A percentile compares a stretch with the other conserved stretches of the same genome.
phyloP scores from a whole-genome alignment of 1,140 invertebrate genomes.

The Neoseiulus cucumeris region DNA sequence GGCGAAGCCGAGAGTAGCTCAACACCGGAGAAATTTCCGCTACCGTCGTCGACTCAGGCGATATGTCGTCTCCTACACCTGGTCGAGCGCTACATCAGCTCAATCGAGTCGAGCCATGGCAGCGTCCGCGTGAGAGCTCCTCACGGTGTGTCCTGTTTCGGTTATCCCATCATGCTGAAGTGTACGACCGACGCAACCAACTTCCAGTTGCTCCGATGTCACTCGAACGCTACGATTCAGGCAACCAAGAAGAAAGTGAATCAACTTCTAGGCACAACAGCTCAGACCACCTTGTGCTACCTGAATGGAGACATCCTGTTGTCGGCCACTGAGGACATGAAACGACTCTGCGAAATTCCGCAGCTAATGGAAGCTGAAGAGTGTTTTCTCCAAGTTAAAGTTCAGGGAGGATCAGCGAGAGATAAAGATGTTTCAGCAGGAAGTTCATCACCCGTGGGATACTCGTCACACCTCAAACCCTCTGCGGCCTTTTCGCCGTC shows the following conservation, averaged over 20 bases:
- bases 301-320: neutral
- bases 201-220: constrained; percentile 22
- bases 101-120: constrained; percentile 31
- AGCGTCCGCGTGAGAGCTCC: constrained; percentile 30
- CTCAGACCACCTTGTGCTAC: neutral
- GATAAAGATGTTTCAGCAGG: neutral
- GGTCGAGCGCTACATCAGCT: constrained; percentile 32
- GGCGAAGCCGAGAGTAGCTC: neutral
- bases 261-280: neutral
- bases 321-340: neutral
- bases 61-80: constrained; percentile 32
- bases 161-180: constrained; percentile 29
- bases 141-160: constrained; percentile 34
- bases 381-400: neutral
- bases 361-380: constrained; percentile 5
- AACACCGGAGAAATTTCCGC: constrained; percentile 6
- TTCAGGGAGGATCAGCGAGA: neutral
- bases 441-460: neutral
- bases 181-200: constrained; percentile 29
- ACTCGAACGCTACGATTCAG: constrained; percentile 15
- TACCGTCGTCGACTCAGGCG: constrained; percentile 24
- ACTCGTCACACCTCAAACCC: constrained; percentile 8
- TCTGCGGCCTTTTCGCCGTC: constrained; percentile 10
- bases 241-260: constrained; percentile 1
- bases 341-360: neutral